Evolutionary conservation across 2,797 vertebrate species (phyloP).

Genomic region (Tiaroga cobitis): DNA sequence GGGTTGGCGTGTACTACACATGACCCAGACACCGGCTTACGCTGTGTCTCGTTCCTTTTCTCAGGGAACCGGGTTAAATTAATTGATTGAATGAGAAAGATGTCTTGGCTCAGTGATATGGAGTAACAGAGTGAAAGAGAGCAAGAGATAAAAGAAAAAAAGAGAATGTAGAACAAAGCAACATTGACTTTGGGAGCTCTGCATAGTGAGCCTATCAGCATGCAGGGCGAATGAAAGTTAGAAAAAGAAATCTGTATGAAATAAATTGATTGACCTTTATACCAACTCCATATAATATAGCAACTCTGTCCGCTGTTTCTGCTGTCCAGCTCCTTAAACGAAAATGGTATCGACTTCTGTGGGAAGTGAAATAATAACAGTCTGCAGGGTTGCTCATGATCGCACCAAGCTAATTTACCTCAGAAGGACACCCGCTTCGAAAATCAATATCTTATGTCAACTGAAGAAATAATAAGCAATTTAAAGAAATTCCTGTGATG

Average conservation of each 20-base stretch:
- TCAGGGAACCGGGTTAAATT: not conserved
- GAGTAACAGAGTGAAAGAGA: not conserved
- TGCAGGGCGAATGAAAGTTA: conserved; percentile 41
- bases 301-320: conserved; percentile 30
- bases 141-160: not conserved
- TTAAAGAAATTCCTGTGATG: conserved; percentile 41
- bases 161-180: conserved; percentile 17
- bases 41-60: no score
- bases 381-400: conserved; percentile 43
- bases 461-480: conserved; percentile 44
- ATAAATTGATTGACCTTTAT: conserved; percentile 63
- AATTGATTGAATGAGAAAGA: conserved; percentile 28
- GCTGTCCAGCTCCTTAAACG: conserved; percentile 29
- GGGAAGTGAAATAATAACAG: conserved; percentile 47
- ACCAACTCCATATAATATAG: conserved; percentile 52
- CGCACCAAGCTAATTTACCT: conserved; percentile 43
- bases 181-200: not conserved
- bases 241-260: conserved; percentile 53
- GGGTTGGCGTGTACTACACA: no score
- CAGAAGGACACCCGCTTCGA: conserved; percentile 39
- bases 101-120: not conserved
- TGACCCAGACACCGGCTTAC: no score
- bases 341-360: conserved; percentile 47
- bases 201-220: conserved; percentile 44
- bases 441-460: conserved; percentile 54